phyloP scores from a whole-genome alignment of 2,113 vertebrate genomes.

The Vicugna pacos region DNA sequence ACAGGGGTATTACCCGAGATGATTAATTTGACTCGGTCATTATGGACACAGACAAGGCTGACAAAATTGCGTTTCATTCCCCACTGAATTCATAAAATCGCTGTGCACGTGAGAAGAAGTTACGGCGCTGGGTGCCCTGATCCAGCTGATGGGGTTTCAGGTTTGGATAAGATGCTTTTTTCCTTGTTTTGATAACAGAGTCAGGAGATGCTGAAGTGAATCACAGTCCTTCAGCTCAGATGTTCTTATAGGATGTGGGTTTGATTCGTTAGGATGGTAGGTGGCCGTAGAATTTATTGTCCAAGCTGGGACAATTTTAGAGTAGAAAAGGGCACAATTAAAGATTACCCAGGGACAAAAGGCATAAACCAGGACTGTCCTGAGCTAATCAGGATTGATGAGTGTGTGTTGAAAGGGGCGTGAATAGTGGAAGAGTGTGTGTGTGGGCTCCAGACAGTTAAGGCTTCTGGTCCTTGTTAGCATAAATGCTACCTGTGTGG shows the following conservation, averaged over 20 bases:
- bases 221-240: background rate
- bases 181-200: conserved; percentile 63
- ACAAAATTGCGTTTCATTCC: conserved; percentile 97
- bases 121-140: conserved; percentile 79
- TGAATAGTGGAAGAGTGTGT: background rate
- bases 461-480: background rate
- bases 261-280: background rate
- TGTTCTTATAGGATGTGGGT: background rate
- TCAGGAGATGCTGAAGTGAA: background rate
- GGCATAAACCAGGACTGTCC: background rate
- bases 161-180: conserved; percentile 78
- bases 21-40: conserved; percentile 98
- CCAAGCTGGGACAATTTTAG: background rate
- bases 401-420: background rate
- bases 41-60: conserved; percentile 96
- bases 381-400: background rate
- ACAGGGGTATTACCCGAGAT: conserved; percentile 96
- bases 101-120: conserved; percentile 83
- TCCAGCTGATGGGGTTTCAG: conserved; percentile 80
- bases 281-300: background rate
- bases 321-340: background rate
- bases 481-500: background rate
- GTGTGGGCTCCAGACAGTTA: background rate
- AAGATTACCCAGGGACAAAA: background rate
- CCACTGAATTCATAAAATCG: conserved; percentile 91